Percentiles rank a stretch among this genome's conserved stretches.
Evolutionary conservation across 2,113 vertebrate species (phyloP).

Genomic region (Sander vitreus): DNA sequence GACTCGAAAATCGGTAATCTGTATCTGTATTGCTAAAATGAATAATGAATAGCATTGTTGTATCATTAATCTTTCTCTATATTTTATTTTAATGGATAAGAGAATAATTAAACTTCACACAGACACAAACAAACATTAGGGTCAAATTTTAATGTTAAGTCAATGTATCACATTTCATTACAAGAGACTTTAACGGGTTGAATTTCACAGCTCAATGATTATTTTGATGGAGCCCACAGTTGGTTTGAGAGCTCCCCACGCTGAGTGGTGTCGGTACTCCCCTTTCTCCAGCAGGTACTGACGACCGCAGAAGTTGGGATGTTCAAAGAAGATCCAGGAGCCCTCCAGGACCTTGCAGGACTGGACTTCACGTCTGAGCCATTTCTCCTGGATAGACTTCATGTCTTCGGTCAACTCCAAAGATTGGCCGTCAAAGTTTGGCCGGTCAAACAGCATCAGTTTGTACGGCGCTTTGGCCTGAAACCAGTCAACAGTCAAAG

Average conservation of each 20-base stretch:
- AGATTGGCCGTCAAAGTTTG: slow-evolving; percentile 49
- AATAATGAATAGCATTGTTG: neutral
- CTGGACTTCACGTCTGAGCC: slow-evolving; percentile 53
- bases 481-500: slow-evolving; percentile 4
- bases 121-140: neutral
- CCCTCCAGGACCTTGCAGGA: slow-evolving; percentile 73
- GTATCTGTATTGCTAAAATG: neutral
- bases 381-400: slow-evolving; percentile 62
- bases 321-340: slow-evolving; percentile 73
- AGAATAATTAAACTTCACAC: neutral
- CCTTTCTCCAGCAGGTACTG: slow-evolving; percentile 78
- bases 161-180: neutral
- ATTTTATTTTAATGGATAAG: neutral
- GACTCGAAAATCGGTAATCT: neutral
- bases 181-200: neutral
- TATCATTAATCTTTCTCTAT: neutral
- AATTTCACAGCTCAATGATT: slow-evolving; percentile 36
- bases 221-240: slow-evolving; percentile 58
- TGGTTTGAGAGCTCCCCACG: slow-evolving; percentile 66
- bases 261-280: slow-evolving; percentile 57
- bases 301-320: slow-evolving; percentile 73
- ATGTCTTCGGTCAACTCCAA: slow-evolving; percentile 61
- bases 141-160: slow-evolving; percentile 45
- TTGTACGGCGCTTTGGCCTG: slow-evolving; percentile 54
- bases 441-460: slow-evolving; percentile 51